Base-by-base conservation (phyloP, 1,140 invertebrate species). In the Sarcophaga peregrina region DNA sequence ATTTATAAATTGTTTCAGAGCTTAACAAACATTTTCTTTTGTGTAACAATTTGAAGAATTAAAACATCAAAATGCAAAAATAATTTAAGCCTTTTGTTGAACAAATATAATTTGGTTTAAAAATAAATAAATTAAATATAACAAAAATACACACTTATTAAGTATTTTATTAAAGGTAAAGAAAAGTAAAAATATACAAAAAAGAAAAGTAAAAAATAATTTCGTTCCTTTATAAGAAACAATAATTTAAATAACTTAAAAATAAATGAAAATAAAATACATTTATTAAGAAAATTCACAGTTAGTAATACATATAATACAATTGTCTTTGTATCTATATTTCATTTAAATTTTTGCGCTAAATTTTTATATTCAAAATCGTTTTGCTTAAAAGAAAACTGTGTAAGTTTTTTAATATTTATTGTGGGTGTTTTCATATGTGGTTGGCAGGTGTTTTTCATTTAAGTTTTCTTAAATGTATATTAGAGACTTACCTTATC, bases 401-500 rank as follows among this genome's bases (percentile, higher is more conserved):
- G 11, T 13, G n/a, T 58, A 13, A 58, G 11, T 58, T 58, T 58
- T 15, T 58, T 13, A 13, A 58, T 58, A 58, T 13, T 58, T 58
- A 13, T 58, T 11, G 11, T 58, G n/a, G 54, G 54, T 58, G n/a
- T 58, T 58, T 37, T 37, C 25, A 37, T 37, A 37, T 37, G 25
- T 37, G 25, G 25, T 37, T 37, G 25, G 25, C 25, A 58, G 54
- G 54, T 58, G n/a, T 13, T 58, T 58, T 58, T 58, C n/a, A 37
- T 37, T 37, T 37, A 37, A 37, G 25, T 37, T 37, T 37, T 37
- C n/a, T 75, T 75, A 5, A n/a, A 45, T 76, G 8, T 17, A 8
- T 47, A 11, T 37, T 37, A 37, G 25, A 37, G 25, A 58, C 48
- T 74, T 93, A 97, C 96, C 94, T 99, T 99, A 90, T 99, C 98